These are phyloP conservation scores for Cantharis lateralis DNA, from an alignment of 2,888 invertebrate species.

Conservation along the genomic window DNA sequence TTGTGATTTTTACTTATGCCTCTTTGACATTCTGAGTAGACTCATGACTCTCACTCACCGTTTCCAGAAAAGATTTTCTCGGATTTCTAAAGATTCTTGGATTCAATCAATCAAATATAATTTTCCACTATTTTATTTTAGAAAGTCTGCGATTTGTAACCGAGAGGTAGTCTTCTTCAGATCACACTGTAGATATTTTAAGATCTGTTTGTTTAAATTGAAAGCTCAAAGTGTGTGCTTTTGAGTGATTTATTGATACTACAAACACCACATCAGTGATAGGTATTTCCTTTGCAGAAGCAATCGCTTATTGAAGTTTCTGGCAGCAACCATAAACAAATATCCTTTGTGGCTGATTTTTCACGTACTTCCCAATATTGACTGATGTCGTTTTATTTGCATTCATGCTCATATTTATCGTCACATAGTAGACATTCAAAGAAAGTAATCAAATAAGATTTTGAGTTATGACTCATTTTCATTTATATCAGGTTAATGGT, in stretches of 20 bases:
- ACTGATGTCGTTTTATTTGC: not conserved
- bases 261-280: not conserved
- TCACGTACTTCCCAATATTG: not conserved
- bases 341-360: not conserved
- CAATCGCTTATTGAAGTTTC: not conserved
- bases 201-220: not conserved
- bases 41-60: too few species aligned
- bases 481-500: not conserved
- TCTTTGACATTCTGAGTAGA: too few species aligned
- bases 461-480: not conserved
- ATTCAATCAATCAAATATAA: too few species aligned
- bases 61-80: too few species aligned
- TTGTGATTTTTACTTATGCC: too few species aligned
- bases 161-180: too few species aligned
- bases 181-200: not conserved
- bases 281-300: not conserved
- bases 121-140: too few species aligned
- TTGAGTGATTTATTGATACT: not conserved
- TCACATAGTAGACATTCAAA: not conserved
- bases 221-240: not conserved
- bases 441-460: not conserved
- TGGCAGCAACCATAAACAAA: not conserved
- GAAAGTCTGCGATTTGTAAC: too few species aligned
- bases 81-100: too few species aligned
- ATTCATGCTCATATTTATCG: not conserved